Evolutionary conservation across 1,140 invertebrate genomes (phyloP), one percentile per base, ranked within the genome.

Genomic region (Bursaphelenchus mucronatus): DNA sequence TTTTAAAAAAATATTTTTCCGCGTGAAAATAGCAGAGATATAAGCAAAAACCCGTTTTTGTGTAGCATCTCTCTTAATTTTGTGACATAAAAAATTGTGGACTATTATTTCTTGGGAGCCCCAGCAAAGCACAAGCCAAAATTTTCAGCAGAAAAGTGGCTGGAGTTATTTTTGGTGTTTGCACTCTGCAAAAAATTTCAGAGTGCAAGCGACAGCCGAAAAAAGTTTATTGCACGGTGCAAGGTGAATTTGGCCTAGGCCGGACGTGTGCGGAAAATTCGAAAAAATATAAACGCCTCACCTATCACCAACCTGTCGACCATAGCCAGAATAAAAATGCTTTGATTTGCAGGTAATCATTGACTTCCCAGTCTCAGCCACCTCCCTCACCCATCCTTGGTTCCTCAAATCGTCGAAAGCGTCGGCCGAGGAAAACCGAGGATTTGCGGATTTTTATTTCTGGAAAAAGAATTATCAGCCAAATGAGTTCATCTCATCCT

Each of bases 371-470:
- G 57, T 80, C 10, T 71, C 74, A 0, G 61, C 75, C 11, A 80
- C 79, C 6, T 80, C 79, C n/a, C 50, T 67, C 21, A 61, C 68
- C 44, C 77, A 80, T 51, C 63, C 71, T 13, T 80, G 78, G 78
- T 80, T 80, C 45, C 19, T 66, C 39, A 52, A 58, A 21, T 69
- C 64, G 43, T 50, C 76, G 17, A 17, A 57, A 47, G 74, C 76
- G 19, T 70, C 56, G 1, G 43, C 51, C 11, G 73, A 64, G 17
- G 76, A 78, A 64, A 75, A 76, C 68, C 55, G 65, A 10, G 43
- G 65, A 13, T 76, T 51, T 63, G 58, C 62, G 19, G 47, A 45
- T 44, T 79, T 59, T 63, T 76, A 76, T 54, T 70, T 66, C 53
- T 76, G 75, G 75, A 77, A 73, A 51, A 30, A 63, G n/a, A 68